Evolutionary conservation across 2,888 invertebrate species (phyloP), one percentile per base, ranked within the genome.

Genomic region (Heteromyza rotundicornis): DNA sequence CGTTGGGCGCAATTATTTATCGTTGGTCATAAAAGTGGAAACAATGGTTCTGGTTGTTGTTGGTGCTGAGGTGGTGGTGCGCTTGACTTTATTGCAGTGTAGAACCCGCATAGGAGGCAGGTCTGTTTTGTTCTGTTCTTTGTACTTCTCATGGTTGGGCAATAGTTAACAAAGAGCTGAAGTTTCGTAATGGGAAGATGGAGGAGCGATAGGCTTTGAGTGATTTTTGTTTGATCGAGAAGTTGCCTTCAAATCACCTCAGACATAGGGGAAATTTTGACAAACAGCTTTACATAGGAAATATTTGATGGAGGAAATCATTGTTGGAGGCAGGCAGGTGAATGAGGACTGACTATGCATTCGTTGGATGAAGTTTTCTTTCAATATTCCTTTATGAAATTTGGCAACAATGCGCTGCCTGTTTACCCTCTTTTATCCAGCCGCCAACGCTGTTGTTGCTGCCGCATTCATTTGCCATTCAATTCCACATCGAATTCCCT

Each of bases 1-100:
- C 80, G 74, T 73, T 79, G 80, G 77, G 78, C 74, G 77, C 79
- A 78, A 78, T 78, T 79, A 78, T 80, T 78, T 80, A 78, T 79
- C 75, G 78, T 75, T 77, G 72, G 71, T 73, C 76, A 77, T 78
- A 78, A 74, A 74, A 73, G 75, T 75, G 75, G 71, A 75, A 77
- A 77, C 78, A 77, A 74, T 74, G 74, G 69, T 27, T 10, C 27
- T 27, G 5, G 40, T 40, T 40, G 40, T n/a, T 40, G n/a, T 40
- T n/a, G 40, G 10, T n/a, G 40, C n/a, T 40, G 8, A 3, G 10
- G 14, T 40, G 40, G 14, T 40, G 40, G 14, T 40, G 8, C 40
- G 40, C 27, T 40, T 40, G 8, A 40, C 40, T 40, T 40, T 40
- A 10, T 40, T 40, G 8, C 8, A 40, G 40, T 2, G 40, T 40